Evolutionary conservation across 2,113 vertebrate species (phyloP).

Genomic region (Solea solea): DNA sequence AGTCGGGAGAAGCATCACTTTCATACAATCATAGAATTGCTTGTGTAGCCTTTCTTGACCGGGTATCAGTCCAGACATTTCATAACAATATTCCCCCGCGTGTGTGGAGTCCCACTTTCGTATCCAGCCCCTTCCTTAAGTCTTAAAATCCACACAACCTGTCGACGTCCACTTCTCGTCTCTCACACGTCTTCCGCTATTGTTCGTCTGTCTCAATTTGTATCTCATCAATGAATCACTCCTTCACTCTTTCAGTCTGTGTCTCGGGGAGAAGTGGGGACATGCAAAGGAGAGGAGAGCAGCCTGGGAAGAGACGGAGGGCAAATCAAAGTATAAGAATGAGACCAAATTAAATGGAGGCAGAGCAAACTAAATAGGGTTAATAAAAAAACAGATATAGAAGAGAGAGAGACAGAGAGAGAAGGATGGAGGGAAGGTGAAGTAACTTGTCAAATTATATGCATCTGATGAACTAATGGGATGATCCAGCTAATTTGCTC

Average conservation of each 20-base stretch:
- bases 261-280: conserved; percentile 78
- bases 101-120: conserved; percentile 17
- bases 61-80: conserved; percentile 25
- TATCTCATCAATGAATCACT: conserved; percentile 69
- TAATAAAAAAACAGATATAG: conserved; percentile 42
- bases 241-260: conserved; percentile 72
- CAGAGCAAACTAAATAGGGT: conserved; percentile 43
- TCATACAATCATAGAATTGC: conserved; percentile 19
- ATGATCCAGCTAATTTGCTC: conserved; percentile 37
- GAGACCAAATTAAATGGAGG: conserved; percentile 39
- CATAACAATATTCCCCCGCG: conserved; percentile 25
- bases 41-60: conserved; percentile 12
- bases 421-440: conserved; percentile 23
- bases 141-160: conserved; percentile 38
- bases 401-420: conserved; percentile 22
- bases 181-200: conserved; percentile 63
- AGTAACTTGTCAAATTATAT: conserved; percentile 44
- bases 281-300: conserved; percentile 81
- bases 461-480: conserved; percentile 40
- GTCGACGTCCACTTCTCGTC: conserved; percentile 61
- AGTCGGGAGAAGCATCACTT: conserved; percentile 36
- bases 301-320: conserved; percentile 75
- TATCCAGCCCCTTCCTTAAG: conserved; percentile 24
- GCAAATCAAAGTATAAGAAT: conserved; percentile 71
- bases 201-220: conserved; percentile 64